Percentiles rank a stretch among this genome's conserved stretches.
Evolutionary conservation across 1,140 invertebrate genomes (phyloP).

Genomic region (Eupeodes corollae): DNA sequence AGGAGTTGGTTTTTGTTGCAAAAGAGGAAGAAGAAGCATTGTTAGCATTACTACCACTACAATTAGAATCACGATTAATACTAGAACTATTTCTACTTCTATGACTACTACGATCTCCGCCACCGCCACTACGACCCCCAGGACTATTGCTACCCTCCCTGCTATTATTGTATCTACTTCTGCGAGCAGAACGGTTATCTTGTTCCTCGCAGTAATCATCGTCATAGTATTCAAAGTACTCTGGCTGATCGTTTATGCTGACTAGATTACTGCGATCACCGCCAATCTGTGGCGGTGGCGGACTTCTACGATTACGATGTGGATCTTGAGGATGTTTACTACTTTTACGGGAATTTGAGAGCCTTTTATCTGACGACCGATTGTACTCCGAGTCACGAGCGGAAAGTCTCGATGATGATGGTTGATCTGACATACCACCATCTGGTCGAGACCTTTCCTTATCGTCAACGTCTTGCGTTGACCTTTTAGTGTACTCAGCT

Average conservation of each 20-base stretch:
- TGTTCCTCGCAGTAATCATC: constrained; percentile 15
- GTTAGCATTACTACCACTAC: constrained; percentile 38
- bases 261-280: constrained; percentile 22
- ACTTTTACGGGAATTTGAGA: background rate
- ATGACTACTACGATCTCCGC: constrained; percentile 15
- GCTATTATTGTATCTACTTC: background rate
- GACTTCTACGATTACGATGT: constrained; percentile 8
- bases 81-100: background rate
- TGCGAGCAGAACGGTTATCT: too few species aligned
- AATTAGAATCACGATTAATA: background rate
- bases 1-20: constrained; percentile 23
- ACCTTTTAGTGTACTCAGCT: background rate
- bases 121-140: constrained; percentile 23
- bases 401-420: background rate
- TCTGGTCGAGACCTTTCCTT: constrained; percentile 8
- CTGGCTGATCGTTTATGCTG: constrained; percentile 36
- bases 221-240: constrained; percentile 34
- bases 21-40: constrained; percentile 39
- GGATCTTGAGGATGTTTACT: background rate
- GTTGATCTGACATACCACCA: background rate
- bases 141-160: constrained; percentile 29
- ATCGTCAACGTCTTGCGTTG: constrained; percentile 6
- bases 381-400: background rate
- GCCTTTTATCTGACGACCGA: background rate
- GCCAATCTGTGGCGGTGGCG: constrained; percentile 8